Conservation (phyloP, 2,888 invertebrate genomes). For the Limnephilus lunatus region DNA sequence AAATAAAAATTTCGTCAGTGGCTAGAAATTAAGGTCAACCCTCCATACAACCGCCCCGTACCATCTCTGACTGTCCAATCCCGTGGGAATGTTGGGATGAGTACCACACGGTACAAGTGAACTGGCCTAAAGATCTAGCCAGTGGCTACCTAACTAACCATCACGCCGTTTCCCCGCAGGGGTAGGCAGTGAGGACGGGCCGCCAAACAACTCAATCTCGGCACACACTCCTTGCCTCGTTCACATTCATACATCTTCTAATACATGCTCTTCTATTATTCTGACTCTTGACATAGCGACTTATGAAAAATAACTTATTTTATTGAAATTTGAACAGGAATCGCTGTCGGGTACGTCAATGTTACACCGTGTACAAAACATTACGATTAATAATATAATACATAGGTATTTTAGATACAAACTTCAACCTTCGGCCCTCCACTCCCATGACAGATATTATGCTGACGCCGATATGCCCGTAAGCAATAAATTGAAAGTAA, state of each 20-base stretch:
- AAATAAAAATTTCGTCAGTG: no score
- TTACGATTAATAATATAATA: not conserved
- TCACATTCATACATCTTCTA: no score
- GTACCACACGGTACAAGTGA: not conserved
- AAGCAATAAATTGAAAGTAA: slow-evolving; percentile 18
- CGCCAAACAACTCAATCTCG: no score
- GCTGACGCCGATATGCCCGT: not conserved
- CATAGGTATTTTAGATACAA: not conserved
- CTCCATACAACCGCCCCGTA: not conserved
- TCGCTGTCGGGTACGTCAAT: not conserved
- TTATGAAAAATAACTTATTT: no score
- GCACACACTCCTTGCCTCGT: no score
- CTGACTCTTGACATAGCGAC: no score
- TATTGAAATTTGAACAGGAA: no score
- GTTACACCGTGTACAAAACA: not conserved
- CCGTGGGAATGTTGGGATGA: not conserved
- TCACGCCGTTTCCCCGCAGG: no score
- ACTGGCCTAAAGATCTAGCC: not conserved
- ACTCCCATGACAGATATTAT: not conserved
- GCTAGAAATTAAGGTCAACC: no score
- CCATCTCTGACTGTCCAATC: not conserved
- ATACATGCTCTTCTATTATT: no score
- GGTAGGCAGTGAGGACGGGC: no score
- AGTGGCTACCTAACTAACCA: no score
- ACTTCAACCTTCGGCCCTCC: not conserved